Evolutionary conservation across 35 echinoderm and acorn worm genomes (phyloP).

Genomic region (Lytechinus variegatus): DNA sequence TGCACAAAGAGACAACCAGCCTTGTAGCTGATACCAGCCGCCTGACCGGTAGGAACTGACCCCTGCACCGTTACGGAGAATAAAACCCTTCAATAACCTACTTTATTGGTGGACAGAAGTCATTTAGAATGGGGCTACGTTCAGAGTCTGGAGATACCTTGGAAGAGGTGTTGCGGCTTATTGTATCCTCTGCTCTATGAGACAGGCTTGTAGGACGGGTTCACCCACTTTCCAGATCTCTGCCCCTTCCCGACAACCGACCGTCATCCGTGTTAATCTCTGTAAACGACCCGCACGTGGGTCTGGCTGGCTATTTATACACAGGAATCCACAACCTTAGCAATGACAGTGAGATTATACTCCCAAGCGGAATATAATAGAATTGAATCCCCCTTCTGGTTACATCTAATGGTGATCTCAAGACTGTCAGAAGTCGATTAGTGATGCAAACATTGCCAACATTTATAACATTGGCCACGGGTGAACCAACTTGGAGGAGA

Average conservation of each 20-base stretch:
- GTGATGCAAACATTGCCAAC: neutral
- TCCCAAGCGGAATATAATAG: neutral
- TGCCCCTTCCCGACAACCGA: conserved; percentile 3
- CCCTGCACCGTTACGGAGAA: neutral
- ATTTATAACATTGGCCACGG: neutral
- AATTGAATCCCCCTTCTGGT: neutral
- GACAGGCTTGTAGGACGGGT: neutral
- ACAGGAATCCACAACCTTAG: neutral
- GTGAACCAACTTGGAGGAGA: too few relatives aligned
- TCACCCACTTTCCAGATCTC: neutral
- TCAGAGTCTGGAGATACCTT: neutral
- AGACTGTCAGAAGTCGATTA: too few relatives aligned
- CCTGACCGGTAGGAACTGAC: neutral
- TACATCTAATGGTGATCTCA: neutral
- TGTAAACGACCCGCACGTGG: neutral
- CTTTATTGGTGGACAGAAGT: neutral
- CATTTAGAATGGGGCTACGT: neutral
- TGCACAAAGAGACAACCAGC: neutral
- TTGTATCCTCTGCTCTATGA: conserved; percentile 3
- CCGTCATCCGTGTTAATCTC: neutral
- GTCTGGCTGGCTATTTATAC: neutral
- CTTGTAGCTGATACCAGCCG: neutral
- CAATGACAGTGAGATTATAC: neutral
- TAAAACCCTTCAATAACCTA: neutral
- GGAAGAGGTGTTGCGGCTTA: neutral